phyloP scores from a whole-genome alignment of 2,888 invertebrate species.

The Metallyticus violacea region DNA sequence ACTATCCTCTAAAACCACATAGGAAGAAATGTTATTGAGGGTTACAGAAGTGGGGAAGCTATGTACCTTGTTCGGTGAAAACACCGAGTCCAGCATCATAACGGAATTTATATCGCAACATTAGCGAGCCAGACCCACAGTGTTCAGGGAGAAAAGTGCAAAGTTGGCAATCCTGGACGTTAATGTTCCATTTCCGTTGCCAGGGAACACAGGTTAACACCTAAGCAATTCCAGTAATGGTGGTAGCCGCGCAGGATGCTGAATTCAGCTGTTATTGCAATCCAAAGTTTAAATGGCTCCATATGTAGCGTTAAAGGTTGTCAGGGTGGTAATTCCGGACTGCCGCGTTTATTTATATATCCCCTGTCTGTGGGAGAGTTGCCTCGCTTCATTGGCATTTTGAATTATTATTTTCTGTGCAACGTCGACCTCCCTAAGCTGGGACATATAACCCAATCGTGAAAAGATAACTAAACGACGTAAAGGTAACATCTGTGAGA shows the following conservation, averaged over 20 bases:
- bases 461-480: not conserved
- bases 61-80: too few relatives aligned
- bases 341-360: too few relatives aligned
- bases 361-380: too few relatives aligned
- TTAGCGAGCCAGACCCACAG: not conserved
- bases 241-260: not conserved
- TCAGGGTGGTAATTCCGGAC: not conserved
- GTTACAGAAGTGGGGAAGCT: too few relatives aligned
- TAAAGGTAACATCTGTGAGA: too few relatives aligned
- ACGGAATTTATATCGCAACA: not conserved
- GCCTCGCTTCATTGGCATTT: not conserved
- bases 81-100: not conserved
- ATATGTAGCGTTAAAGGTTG: not conserved
- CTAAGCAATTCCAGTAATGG: not conserved
- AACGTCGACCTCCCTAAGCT: too few relatives aligned
- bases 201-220: not conserved
- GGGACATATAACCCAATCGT: not conserved
- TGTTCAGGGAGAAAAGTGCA: not conserved
- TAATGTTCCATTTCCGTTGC: not conserved
- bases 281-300: not conserved
- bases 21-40: too few relatives aligned
- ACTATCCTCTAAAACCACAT: too few relatives aligned
- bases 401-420: not conserved
- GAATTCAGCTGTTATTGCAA: not conserved
- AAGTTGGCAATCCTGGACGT: not conserved